Base-by-base conservation (phyloP, 2,113 vertebrate genomes). In the Glaucidium brasilianum region DNA sequence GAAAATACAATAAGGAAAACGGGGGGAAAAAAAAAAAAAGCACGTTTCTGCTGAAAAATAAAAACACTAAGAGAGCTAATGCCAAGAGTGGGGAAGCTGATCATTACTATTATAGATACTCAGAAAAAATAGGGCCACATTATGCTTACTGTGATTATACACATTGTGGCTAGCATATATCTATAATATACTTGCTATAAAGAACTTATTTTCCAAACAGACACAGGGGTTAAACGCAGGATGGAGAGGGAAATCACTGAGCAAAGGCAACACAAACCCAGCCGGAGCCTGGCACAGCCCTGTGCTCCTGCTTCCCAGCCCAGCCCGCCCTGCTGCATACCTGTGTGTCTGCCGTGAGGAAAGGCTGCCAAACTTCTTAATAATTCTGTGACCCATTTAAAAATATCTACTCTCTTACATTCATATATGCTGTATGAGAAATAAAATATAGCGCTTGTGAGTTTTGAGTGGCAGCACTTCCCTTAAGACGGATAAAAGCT, bases 401-500 rank as follows among this genome's bases (percentile, higher is more conserved):
- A 92, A 85, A 63, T 9, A 92, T 14, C 87, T 63, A 9, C 75
- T 92, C 45, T 58, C 95, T 85, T 11, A 91, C 89, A 95, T 90
- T 95, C 84, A 95, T 69, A 66, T 85, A 92, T 96, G 92, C 95
- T 63, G 81, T 88, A 88, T 90, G 90, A 97, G 87, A 94, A 94
- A 97, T 92, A 94, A 97, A 97, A 96, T 17, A 94, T 15, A 94
- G 77, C 20, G 1, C 91, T 85, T 41, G 4, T 0, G 2, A 73
- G 69, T 78, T 73, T 69, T 96, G 71, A 94, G 60, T 96, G 85
- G 93, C 95, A 95, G 95, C 94, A n/a, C 90, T 90, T 94, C 96
- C 86, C 95, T 91, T 43, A 95, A 97, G 90, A 95, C 47, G 9
- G 95, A 96, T 95, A 97, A 98, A 96, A 97, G 79, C 79, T 43